Base-by-base conservation (phyloP, 2,113 vertebrate genomes). In the Glaucomys volans region DNA sequence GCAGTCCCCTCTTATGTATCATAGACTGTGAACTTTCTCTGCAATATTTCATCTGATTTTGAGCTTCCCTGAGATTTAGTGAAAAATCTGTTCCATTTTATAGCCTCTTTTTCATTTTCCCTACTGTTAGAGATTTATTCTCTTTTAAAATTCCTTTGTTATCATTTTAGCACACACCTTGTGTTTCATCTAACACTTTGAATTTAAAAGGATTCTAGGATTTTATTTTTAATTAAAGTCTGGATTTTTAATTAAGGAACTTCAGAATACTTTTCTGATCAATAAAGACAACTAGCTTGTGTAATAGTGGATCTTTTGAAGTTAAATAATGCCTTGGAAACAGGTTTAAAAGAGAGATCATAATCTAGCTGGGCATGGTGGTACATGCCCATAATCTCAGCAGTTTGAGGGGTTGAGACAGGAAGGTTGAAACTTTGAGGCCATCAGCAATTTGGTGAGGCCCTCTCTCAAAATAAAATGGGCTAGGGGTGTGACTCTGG, bases 21-120 rank as follows among this genome's bases (percentile, higher is more conserved):
- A 16, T 82, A 82, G 62, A 8, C 54, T 52, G 0, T 91, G 74
- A 76, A 76, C 13, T 89, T 96, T 90, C 13, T 91, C 18, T 79
- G 22, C 37, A 87, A 2, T 95, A 52, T 97, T 90, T 94, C 35
- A 44, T 72, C 35, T 97, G 66, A 90, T 75, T 94, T 94, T 76
- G 86, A 93, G 32, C 80, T 94, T 92, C 47, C 12, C 47, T 90
- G 35, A 87, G 59, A 72, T 26, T 84, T 81, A 90, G 28, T 90
- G 69, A 95, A 93, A 87, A 91, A 20, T 54, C 18, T 81, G 3
- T 17, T 88, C 47, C 18, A 62, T 95, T 95, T 95, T 87, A 26
- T 87, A 90, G 9, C 26, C 67, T 93, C 16, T 77, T 8, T 94
- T 9, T 90, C 40, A 85, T 81, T 94, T 93, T 88, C 32, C 20